phyloP scores from a whole-genome alignment of 2,113 vertebrate species.

The Megaceryle torquata region DNA sequence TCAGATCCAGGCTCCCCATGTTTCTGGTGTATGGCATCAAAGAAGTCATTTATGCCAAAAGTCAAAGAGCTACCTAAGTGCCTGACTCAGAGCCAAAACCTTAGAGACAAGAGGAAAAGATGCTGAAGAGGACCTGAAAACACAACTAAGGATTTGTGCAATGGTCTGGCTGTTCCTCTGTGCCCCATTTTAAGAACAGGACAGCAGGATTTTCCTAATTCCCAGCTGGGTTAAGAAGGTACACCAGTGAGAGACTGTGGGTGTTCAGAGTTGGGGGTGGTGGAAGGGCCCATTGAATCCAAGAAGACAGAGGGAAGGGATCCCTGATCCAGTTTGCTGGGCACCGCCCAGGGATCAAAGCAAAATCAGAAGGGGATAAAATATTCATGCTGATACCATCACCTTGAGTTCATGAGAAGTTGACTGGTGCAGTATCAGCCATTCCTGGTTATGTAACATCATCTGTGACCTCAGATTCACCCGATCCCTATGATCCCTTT shows the following conservation, averaged over 20 bases:
- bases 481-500: neutral
- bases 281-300: neutral
- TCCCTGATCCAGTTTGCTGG: neutral
- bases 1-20: neutral
- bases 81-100: neutral
- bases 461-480: neutral
- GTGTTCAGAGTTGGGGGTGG: neutral
- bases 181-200: neutral
- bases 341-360: neutral
- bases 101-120: neutral
- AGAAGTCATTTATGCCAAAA: neutral
- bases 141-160: neutral
- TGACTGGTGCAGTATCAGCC: neutral
- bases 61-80: neutral
- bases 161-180: neutral
- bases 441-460: neutral
- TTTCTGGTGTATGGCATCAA: neutral
- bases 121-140: neutral
- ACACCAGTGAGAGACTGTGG: neutral
- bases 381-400: neutral
- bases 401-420: neutral
- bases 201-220: neutral
- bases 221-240: neutral
- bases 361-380: neutral
- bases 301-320: neutral